phyloP scores from a whole-genome alignment of 53 echinoderm and acorn worm genomes.

The Actinopyga echinites region DNA sequence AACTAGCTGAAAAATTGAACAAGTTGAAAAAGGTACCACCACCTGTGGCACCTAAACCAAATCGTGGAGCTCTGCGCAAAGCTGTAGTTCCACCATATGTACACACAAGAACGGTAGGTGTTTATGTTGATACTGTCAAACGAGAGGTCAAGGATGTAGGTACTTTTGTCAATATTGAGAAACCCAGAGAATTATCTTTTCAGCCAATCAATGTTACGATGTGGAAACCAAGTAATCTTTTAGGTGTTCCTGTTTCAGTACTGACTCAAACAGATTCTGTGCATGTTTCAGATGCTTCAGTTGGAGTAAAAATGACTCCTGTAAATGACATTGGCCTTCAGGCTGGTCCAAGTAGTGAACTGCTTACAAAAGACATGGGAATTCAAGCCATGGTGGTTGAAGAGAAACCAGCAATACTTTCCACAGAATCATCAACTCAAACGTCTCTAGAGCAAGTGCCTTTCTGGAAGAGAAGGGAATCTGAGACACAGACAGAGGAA shows the following conservation, averaged over 20 bases:
- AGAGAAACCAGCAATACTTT: background rate
- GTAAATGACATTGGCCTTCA: background rate
- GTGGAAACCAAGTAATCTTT: slow-evolving; percentile 24
- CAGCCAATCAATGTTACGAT: slow-evolving; percentile 27
- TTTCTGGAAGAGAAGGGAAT: background rate
- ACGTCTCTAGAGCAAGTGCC: background rate
- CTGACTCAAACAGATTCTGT: slow-evolving; percentile 21
- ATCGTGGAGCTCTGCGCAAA: background rate
- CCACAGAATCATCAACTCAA: background rate
- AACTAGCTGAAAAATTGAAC: slow-evolving; percentile 29
- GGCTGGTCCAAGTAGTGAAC: background rate
- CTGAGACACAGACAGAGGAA: slow-evolving; percentile 31
- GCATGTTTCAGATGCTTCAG: background rate
- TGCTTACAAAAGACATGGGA: background rate
- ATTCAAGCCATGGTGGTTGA: background rate
- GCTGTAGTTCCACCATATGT: slow-evolving; percentile 20
- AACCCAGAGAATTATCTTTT: background rate
- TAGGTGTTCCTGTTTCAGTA: background rate
- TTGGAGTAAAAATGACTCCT: background rate
- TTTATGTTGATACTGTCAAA: slow-evolving; percentile 5
- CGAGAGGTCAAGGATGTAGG: slow-evolving; percentile 17
- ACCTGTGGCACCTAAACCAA: slow-evolving; percentile 28
- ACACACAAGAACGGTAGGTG: slow-evolving; percentile 28
- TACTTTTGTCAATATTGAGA: background rate
- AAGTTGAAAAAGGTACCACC: slow-evolving; percentile 22